phyloP scores from a whole-genome alignment of 1,140 invertebrate species.

The Drosophila subpulchrella region DNA sequence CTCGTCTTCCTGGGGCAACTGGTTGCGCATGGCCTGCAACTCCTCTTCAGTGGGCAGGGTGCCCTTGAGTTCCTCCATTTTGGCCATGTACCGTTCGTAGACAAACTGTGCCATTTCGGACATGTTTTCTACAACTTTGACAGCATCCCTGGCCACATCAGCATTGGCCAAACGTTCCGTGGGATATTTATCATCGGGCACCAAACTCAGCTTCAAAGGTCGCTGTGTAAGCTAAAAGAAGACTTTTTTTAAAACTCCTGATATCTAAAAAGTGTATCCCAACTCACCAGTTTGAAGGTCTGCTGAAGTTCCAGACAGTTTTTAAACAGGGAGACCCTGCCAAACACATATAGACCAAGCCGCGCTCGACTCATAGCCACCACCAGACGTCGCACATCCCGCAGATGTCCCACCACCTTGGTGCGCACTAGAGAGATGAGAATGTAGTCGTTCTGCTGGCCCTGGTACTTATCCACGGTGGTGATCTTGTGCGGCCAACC shows the following conservation, averaged over 20 bases:
- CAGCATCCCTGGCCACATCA: constrained; percentile 35
- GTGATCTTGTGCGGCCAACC: constrained; percentile 97
- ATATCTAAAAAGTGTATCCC: neutral
- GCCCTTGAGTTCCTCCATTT: constrained; percentile 89
- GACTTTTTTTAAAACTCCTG: neutral
- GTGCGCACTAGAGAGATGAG: constrained; percentile 98
- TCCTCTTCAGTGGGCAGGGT: constrained; percentile 78
- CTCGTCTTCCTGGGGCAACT: constrained; percentile 54
- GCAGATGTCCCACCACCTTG: constrained; percentile 97
- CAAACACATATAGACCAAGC: constrained; percentile 99
- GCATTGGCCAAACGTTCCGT: constrained; percentile 86
- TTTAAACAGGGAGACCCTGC: constrained; percentile 94
- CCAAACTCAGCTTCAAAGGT: constrained; percentile 91
- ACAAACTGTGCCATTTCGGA: constrained; percentile 97
- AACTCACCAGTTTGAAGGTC: constrained; percentile 94
- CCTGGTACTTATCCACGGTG: constrained; percentile 99
- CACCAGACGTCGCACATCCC: constrained; percentile 97
- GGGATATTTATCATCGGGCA: constrained; percentile 92
- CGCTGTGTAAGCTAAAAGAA: constrained; percentile 86
- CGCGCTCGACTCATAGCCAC: constrained; percentile 99
- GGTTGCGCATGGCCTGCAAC: constrained; percentile 43
- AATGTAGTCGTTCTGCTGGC: constrained; percentile 99
- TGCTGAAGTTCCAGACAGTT: constrained; percentile 98
- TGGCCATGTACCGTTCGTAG: constrained; percentile 94
- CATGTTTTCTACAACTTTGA: constrained; percentile 91